Percentiles rank a stretch among this genome's conserved stretches.
phyloP scores from a whole-genome alignment of 2,797 vertebrate species.

The Oophaga sylvatica region DNA sequence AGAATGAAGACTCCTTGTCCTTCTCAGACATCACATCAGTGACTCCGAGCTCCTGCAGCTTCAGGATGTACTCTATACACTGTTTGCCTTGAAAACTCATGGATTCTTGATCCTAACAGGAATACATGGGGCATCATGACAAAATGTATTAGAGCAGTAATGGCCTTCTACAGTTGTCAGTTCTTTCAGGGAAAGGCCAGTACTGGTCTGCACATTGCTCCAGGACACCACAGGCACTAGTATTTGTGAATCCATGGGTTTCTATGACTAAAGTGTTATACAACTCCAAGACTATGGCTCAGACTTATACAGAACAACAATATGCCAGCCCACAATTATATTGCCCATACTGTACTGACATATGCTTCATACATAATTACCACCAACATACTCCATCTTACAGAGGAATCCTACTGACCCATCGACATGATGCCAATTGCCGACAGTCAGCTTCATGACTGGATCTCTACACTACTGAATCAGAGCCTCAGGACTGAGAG shows the following conservation, averaged over 20 bases:
- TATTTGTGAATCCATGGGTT: neutral
- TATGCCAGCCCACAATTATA: neutral
- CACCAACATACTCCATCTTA: neutral
- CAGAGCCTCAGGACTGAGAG: no score
- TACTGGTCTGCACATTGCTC: neutral
- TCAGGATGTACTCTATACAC: neutral
- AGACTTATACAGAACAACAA: no score
- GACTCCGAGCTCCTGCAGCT: no score
- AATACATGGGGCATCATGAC: neutral
- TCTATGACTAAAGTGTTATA: neutral
- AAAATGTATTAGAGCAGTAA: neutral
- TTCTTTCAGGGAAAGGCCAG: neutral
- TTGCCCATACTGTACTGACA: neutral
- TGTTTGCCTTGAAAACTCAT: neutral
- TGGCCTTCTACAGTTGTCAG: neutral
- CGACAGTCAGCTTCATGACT: no score
- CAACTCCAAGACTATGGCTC: no score
- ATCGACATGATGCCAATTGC: no score
- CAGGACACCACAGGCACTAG: no score
- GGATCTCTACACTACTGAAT: no score
- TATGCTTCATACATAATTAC: neutral
- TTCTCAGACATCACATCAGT: no score
- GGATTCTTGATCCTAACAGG: neutral
- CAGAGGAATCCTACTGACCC: neutral
- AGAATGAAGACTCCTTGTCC: no score